Percentiles rank a stretch among this genome's conserved stretches.
Evolutionary conservation across 2,113 vertebrate genomes (phyloP).

Genomic region (Oncorhynchus masou): DNA sequence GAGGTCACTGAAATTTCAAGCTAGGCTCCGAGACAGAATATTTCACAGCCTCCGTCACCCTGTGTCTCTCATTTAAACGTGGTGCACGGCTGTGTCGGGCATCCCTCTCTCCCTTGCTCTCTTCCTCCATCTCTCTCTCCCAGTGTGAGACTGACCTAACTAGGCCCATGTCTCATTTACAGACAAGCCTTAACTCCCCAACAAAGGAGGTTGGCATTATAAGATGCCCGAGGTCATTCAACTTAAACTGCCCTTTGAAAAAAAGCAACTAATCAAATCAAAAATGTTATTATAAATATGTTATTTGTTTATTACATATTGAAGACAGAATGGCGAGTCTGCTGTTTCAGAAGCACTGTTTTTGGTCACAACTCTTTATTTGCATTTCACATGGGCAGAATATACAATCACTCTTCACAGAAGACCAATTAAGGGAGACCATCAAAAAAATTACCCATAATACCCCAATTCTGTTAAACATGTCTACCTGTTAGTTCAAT

Average conservation of each 20-base stretch:
- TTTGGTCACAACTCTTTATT: constrained; percentile 56
- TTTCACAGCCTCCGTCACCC: neutral
- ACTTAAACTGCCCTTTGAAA: neutral
- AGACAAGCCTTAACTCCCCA: neutral
- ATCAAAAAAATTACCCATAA: constrained; percentile 6
- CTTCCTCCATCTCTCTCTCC: neutral
- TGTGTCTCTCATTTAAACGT: neutral
- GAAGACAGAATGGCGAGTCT: neutral
- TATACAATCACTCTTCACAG: constrained; percentile 53
- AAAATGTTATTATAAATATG: neutral
- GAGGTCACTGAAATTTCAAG: neutral
- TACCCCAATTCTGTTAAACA: neutral
- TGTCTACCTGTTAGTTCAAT: neutral
- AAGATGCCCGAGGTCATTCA: neutral
- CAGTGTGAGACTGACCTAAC: neutral
- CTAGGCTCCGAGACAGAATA: neutral
- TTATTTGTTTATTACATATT: neutral
- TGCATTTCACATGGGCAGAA: constrained; percentile 48
- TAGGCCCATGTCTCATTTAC: neutral
- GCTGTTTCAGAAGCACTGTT: neutral
- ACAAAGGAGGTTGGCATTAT: neutral
- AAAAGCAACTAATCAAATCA: neutral
- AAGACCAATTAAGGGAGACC: constrained; percentile 41
- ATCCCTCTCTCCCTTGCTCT: neutral
- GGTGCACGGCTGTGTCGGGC: neutral